A percentile compares a stretch with the other conserved stretches of the same genome.
phyloP scores from a whole-genome alignment of 1,140 invertebrate genomes.

The Leptinotarsa texana region DNA sequence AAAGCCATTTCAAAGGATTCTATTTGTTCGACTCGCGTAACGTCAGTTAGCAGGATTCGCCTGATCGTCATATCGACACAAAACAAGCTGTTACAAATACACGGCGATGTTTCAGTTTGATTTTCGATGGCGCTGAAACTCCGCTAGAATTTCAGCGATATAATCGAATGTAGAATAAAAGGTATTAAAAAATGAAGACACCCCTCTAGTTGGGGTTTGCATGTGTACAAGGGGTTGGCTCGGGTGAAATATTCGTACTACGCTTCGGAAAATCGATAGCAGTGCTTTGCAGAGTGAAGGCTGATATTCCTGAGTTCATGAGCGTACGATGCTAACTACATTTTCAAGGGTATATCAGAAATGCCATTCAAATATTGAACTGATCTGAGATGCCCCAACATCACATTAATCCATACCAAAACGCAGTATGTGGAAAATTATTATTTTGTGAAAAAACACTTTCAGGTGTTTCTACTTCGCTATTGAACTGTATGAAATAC shows the following conservation, averaged over 20 bases:
- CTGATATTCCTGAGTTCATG: conserved; percentile 1
- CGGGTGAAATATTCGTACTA: neutral
- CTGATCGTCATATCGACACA: neutral
- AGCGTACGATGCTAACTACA: neutral
- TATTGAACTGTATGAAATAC: no score
- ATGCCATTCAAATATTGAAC: no score
- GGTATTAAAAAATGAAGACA: conserved; percentile 44
- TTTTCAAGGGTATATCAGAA: no score
- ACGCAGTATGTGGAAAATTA: no score
- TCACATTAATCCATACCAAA: no score
- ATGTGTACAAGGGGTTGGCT: conserved; percentile 26
- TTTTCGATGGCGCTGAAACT: neutral
- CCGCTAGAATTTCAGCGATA: neutral
- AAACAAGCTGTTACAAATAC: neutral
- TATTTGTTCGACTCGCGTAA: neutral
- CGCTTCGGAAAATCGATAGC: conserved; percentile 27
- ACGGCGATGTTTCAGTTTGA: neutral
- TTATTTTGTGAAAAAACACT: no score
- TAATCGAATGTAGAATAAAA: conserved; percentile 42
- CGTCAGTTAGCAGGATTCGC: conserved; percentile 1
- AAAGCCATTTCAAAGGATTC: neutral
- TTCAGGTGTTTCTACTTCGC: no score
- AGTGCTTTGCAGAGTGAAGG: conserved; percentile 19
- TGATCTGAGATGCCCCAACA: no score
- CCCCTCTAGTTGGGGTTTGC: conserved; percentile 28